Percentiles rank a stretch among this genome's conserved stretches.
These are phyloP conservation scores for Corydoras maculifer DNA, from an alignment of 2,113 vertebrate species.

Conservation along the genomic window DNA sequence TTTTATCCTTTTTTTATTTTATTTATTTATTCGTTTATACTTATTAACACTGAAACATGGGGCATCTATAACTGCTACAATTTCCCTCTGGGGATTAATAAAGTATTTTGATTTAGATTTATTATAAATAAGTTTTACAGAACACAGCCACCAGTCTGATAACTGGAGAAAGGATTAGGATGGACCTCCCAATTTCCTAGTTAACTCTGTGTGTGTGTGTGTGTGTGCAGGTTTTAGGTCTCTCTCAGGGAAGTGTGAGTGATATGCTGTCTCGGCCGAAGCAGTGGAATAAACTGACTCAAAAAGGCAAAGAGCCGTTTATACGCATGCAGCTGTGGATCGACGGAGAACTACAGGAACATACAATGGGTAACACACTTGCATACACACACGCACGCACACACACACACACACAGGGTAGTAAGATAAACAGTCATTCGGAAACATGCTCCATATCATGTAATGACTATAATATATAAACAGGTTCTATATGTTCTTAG, in stretches of 20 bases:
- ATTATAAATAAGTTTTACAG: too few species aligned
- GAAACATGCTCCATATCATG: too few species aligned
- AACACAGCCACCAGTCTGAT: too few species aligned
- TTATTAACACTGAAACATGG: too few species aligned
- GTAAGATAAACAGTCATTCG: too few species aligned
- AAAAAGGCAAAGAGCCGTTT: conserved; percentile 89
- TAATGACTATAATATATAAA: neutral
- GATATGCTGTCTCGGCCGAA: conserved; percentile 92
- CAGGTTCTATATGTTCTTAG: neutral
- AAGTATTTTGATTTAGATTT: too few species aligned
- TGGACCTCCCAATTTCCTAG: too few species aligned
- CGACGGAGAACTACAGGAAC: conserved; percentile 81
- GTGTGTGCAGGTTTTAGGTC: conserved; percentile 74
- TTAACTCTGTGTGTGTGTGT: conserved; percentile 15
- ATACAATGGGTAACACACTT: conserved; percentile 62
- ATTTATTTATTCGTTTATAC: too few species aligned
- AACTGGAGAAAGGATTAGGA: too few species aligned
- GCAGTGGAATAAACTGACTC: conserved; percentile 87
- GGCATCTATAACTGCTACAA: too few species aligned
- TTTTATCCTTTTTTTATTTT: too few species aligned
- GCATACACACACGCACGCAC: conserved; percentile 19
- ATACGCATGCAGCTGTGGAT: conserved; percentile 93
- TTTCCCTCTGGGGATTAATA: too few species aligned
- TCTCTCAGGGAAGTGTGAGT: conserved; percentile 88
- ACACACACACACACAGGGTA: conserved; percentile 12